Evolutionary conservation across 2,113 vertebrate species (phyloP).

Genomic region (Eretmochelys imbricata): DNA sequence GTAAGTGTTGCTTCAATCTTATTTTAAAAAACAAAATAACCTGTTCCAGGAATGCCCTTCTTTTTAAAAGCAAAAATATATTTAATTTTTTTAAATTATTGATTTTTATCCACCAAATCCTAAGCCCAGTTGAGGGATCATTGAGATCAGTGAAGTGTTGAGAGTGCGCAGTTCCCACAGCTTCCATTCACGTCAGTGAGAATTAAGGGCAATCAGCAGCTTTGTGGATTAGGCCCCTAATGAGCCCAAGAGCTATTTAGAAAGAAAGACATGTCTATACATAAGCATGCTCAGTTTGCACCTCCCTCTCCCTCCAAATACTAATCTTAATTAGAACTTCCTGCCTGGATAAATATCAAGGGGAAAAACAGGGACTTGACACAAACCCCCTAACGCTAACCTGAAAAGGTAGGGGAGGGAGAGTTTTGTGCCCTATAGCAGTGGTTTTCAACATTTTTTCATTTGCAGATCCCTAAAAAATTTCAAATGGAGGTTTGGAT

Average conservation of each 20-base stretch:
- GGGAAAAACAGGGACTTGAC: neutral
- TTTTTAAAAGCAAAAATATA: neutral
- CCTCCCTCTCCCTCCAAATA: neutral
- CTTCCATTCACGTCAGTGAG: neutral
- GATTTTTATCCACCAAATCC: neutral
- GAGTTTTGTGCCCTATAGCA: neutral
- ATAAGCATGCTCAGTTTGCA: neutral
- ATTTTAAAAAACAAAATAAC: neutral
- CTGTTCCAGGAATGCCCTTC: neutral
- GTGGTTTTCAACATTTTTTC: no score
- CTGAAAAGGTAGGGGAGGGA: neutral
- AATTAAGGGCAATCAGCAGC: neutral
- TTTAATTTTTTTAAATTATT: neutral
- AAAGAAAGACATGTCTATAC: neutral
- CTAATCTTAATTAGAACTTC: neutral
- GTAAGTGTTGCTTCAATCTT: constrained; percentile 79
- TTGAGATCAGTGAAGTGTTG: neutral
- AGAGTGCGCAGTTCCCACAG: neutral
- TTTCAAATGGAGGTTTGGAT: no score
- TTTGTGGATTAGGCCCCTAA: neutral
- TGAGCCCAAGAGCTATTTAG: neutral
- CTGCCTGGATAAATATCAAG: neutral
- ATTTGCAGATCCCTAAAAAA: no score
- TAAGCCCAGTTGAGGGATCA: neutral
- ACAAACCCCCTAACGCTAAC: neutral